These are phyloP conservation scores for Rhabdomys pumilio DNA, from an alignment of 2,797 vertebrate species.

Conservation along the genomic window DNA sequence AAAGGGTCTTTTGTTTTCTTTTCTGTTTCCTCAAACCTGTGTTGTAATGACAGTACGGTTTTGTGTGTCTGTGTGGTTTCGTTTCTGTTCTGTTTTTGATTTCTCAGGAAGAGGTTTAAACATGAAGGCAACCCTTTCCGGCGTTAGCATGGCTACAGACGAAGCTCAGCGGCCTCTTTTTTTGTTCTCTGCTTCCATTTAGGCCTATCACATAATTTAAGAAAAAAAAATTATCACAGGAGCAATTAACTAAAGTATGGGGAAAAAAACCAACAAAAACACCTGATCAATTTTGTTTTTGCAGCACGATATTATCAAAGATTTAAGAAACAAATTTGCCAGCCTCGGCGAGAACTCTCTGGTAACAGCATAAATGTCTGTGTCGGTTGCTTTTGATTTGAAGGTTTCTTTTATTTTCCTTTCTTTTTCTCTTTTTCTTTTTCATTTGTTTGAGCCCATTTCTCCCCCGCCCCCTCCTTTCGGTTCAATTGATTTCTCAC, in stretches of 20 bases:
- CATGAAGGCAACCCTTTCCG: constrained; percentile 90
- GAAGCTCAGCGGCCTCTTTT: constrained; percentile 87
- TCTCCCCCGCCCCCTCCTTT: constrained; percentile 81
- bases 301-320: constrained; percentile 92
- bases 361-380: constrained; percentile 92
- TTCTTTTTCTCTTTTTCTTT: neutral
- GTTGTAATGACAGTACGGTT: constrained; percentile 84
- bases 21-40: constrained; percentile 77
- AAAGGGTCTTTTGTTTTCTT: constrained; percentile 68
- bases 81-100: constrained; percentile 87
- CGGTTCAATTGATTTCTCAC: constrained; percentile 88
- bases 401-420: constrained; percentile 87
- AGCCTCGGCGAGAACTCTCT: constrained; percentile 92
- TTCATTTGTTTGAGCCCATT: constrained; percentile 89
- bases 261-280: constrained; percentile 72
- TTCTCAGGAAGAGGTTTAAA: constrained; percentile 91
- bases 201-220: constrained; percentile 88
- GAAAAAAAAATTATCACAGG: constrained; percentile 86
- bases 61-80: constrained; percentile 82
- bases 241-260: constrained; percentile 87
- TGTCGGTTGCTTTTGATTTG: constrained; percentile 91
- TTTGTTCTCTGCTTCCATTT: constrained; percentile 89
- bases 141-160: constrained; percentile 88
- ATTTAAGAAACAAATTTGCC: constrained; percentile 92
- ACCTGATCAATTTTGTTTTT: constrained; percentile 92